Base-by-base conservation (phyloP, 2,113 vertebrate species). In the Entelurus aequoreus region DNA sequence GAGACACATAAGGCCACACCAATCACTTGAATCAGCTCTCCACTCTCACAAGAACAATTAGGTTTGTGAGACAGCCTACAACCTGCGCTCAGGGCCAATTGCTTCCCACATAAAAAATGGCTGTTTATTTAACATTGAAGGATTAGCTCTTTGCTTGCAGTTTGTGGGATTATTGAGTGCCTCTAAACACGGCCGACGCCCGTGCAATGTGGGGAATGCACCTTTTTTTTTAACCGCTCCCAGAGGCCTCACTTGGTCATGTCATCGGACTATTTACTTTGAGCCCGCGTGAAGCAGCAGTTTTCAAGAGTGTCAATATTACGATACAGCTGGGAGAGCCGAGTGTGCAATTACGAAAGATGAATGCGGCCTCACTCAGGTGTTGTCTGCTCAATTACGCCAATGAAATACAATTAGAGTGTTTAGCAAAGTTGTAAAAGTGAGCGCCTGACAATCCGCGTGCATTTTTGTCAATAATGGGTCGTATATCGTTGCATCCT, bases 61-160 rank as follows among this genome's bases (percentile, higher is more conserved):
- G 76, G 56, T 60, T 68, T 71, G 63, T 64, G 63, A 74, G 62
- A 72, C 68, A 52, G 66, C 60, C 63, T 46, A 4, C 40, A 48
- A 44, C 35, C n/a, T 53, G 16, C 48, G 50, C 64, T 79, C 65
- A 35, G 35, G 48, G 65, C 50, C 40, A 48, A 68, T 73, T 62
- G 55, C 72, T 84, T 64, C 65, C 66, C 71, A 64, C 63, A 68
- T 71, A 79, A 68, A 78, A 72, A 59, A 46, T 36, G 48, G 38
- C 63, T 54, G 63, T 65, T 81, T 67, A 75, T 79, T 72, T 77
- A 80, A 81, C 80, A 71, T 75, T 68, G 68, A 83, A 75, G 73
- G 60, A 85, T 73, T 66, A 71, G 65, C 72, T 58, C 46, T 74
- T 78, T 78, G 63, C 52, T 58, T 69, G 62, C 54, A 57, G 57